These are phyloP conservation scores for Hyperopisus bebe DNA, from an alignment of 2,113 vertebrate genomes.

Conservation along the genomic window DNA sequence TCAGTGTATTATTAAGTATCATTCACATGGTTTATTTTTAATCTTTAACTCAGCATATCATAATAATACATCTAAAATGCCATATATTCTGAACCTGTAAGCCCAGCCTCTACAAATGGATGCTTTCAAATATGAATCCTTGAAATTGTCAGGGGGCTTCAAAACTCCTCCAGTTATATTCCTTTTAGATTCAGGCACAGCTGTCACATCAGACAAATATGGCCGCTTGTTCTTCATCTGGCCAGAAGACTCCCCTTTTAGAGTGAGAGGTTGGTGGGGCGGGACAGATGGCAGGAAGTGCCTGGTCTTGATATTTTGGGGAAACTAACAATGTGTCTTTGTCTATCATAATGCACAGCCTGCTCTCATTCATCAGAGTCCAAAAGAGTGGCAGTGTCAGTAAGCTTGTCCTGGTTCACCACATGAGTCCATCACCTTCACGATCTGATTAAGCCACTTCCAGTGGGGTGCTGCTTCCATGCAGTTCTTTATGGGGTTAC, in stretches of 20 bases:
- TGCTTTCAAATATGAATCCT: background rate
- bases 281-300: background rate
- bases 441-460: background rate
- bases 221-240: background rate
- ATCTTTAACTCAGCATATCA: background rate
- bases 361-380: background rate
- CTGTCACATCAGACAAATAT: background rate
- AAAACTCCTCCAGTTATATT: background rate
- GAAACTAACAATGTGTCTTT: background rate
- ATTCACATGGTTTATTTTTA: background rate
- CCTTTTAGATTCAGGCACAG: background rate
- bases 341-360: background rate
- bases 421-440: background rate
- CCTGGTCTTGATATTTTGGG: background rate
- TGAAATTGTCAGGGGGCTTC: background rate
- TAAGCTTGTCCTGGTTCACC: background rate
- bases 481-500: background rate
- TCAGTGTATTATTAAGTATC: background rate
- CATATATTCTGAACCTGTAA: background rate
- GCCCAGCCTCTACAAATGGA: background rate
- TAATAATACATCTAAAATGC: background rate
- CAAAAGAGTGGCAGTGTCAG: background rate
- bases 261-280: background rate
- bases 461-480: background rate
- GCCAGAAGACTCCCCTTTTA: background rate